phyloP scores from a whole-genome alignment of 2,797 vertebrate genomes.

The Spea hammondii region DNA sequence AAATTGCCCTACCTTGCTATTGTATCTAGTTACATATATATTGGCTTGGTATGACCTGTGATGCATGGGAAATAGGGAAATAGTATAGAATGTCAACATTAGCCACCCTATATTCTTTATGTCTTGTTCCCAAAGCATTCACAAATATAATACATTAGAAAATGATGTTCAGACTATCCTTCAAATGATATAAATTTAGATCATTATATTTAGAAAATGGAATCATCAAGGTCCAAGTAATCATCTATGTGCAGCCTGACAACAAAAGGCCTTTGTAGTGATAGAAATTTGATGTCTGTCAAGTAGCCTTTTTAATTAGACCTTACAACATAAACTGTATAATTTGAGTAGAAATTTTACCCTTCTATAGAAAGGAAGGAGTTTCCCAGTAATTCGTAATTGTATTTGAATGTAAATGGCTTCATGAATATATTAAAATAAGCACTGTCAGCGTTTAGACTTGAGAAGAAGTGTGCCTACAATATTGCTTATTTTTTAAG shows the following conservation, averaged over 20 bases:
- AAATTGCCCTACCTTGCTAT: too few relatives aligned
- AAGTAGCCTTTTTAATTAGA: constrained; percentile 67
- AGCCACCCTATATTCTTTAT: not conserved
- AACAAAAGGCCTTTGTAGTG: constrained; percentile 55
- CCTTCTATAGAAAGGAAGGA: constrained; percentile 64
- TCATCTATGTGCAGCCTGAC: constrained; percentile 31
- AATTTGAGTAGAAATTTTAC: constrained; percentile 66
- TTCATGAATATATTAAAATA: constrained; percentile 70
- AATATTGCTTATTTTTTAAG: constrained; percentile 63
- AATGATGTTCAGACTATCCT: not conserved
- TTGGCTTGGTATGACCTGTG: too few relatives aligned
- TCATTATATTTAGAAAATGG: constrained; percentile 18
- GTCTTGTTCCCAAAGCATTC: not conserved
- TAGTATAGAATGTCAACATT: too few relatives aligned
- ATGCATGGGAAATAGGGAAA: too few relatives aligned
- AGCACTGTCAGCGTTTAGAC: constrained; percentile 62
- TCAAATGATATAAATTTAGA: constrained; percentile 2
- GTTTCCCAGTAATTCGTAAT: constrained; percentile 65
- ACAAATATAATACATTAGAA: not conserved
- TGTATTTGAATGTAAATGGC: constrained; percentile 68
- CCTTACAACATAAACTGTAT: constrained; percentile 68
- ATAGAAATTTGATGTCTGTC: constrained; percentile 66
- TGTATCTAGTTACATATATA: too few relatives aligned
- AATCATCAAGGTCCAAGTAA: constrained; percentile 27
- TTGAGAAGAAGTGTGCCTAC: constrained; percentile 58